Evolutionary conservation across 1,140 invertebrate genomes (phyloP).

Genomic region (Diabrotica virgifera): DNA sequence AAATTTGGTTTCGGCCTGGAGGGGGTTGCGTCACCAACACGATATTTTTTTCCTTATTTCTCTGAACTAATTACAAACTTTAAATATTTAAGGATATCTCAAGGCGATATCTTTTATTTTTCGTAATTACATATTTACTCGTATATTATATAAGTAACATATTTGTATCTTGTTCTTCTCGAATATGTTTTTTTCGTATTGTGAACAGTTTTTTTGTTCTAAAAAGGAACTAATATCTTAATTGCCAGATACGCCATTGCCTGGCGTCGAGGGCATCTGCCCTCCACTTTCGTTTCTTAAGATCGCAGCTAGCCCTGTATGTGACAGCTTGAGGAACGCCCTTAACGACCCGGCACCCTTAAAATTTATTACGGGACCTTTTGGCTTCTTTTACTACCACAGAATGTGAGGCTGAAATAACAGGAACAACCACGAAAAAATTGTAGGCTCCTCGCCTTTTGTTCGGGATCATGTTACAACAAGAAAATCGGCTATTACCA

Average conservation of each 20-base stretch:
- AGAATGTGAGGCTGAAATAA: constrained; percentile 12
- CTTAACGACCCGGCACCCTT: constrained; percentile 10
- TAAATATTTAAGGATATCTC: too few species aligned
- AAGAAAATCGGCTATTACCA: constrained; percentile 2
- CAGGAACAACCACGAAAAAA: constrained; percentile 8
- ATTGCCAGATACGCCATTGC: background rate
- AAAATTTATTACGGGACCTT: constrained; percentile 15
- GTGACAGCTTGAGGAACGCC: constrained; percentile 15
- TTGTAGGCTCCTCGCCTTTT: background rate
- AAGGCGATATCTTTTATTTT: too few species aligned
- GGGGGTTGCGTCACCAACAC: too few species aligned
- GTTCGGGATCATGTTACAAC: background rate
- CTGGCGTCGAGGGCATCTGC: constrained; percentile 6
- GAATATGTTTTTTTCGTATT: too few species aligned
- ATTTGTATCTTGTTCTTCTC: too few species aligned
- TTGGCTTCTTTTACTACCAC: constrained; percentile 8
- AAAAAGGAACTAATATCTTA: too few species aligned
- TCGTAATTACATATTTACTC: too few species aligned
- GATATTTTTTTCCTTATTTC: too few species aligned
- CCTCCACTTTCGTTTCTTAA: constrained; percentile 5
- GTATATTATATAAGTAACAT: too few species aligned
- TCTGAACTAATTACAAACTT: too few species aligned
- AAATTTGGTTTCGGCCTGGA: too few species aligned
- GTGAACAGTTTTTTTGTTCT: too few species aligned
- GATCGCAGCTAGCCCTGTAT: constrained; percentile 4